These are phyloP conservation scores for Epizoanthus rinbou DNA, from an alignment of 92 coral and sea anemone species.

Conservation along the genomic window DNA sequence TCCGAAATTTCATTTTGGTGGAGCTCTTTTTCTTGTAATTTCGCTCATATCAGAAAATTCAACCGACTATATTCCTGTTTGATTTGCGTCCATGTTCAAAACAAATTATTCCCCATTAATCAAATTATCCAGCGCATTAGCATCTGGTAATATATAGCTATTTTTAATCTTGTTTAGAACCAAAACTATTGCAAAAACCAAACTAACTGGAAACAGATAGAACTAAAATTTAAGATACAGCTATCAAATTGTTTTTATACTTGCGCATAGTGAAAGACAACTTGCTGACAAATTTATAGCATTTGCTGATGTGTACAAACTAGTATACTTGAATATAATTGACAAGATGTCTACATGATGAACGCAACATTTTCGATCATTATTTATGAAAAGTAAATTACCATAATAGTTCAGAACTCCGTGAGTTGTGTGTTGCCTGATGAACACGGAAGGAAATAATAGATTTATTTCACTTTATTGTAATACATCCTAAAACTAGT, in stretches of 20 bases:
- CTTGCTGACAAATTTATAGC: too few species aligned
- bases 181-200: conserved; percentile 21
- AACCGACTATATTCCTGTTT: conserved; percentile 19
- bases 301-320: background rate
- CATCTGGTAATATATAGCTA: conserved; percentile 28
- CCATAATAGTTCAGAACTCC: background rate
- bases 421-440: background rate
- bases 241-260: background rate
- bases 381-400: background rate
- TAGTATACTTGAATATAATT: conserved; percentile 1
- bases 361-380: background rate
- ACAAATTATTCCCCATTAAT: conserved; percentile 57
- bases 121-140: conserved; percentile 54
- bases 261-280: too few species aligned
- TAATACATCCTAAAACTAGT: background rate
- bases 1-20: background rate
- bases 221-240: background rate
- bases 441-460: background rate
- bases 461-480: background rate
- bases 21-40: background rate
- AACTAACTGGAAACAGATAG: background rate
- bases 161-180: conserved; percentile 13
- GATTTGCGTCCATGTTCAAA: conserved; percentile 29
- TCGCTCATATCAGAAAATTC: conserved; percentile 13
- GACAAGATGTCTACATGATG: conserved; percentile 21